A percentile compares a stretch with the other conserved stretches of the same genome.
Evolutionary conservation across 2,888 invertebrate species (phyloP).

Genomic region (Chloromyia formosa): DNA sequence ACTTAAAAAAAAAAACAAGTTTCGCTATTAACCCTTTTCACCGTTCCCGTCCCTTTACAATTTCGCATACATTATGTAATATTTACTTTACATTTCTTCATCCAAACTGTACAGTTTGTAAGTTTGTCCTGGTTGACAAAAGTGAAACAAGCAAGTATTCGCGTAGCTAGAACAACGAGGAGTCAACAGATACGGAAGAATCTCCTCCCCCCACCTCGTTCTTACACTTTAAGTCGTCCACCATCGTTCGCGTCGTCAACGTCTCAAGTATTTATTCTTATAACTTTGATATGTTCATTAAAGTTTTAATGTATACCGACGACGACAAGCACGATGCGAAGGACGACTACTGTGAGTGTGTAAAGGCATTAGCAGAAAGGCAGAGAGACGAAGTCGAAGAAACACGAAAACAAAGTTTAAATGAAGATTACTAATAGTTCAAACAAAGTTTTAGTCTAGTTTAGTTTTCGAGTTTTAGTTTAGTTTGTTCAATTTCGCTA

Average conservation of each 20-base stretch:
- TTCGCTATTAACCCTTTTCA: no score
- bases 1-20: no score
- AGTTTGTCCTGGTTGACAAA: not conserved
- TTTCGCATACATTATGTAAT: conserved; percentile 11
- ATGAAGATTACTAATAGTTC: conserved; percentile 39
- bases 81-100: conserved; percentile 14
- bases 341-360: no score
- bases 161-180: not conserved
- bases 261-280: conserved; percentile 39
- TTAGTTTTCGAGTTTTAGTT: conserved; percentile 35
- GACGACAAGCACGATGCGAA: not conserved
- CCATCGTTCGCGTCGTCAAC: conserved; percentile 22
- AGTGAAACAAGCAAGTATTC: not conserved
- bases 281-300: conserved; percentile 42
- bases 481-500: conserved; percentile 37
- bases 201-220: not conserved
- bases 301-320: conserved; percentile 37
- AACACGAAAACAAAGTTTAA: conserved; percentile 32
- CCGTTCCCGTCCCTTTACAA: not conserved
- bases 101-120: not conserved
- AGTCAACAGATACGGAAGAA: not conserved
- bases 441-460: conserved; percentile 34
- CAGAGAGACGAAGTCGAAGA: not conserved
- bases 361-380: not conserved
- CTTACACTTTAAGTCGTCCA: not conserved